Evolutionary conservation across 1,140 invertebrate species (phyloP), one percentile per base, ranked within the genome.

Genomic region (Drosophila repleta): DNA sequence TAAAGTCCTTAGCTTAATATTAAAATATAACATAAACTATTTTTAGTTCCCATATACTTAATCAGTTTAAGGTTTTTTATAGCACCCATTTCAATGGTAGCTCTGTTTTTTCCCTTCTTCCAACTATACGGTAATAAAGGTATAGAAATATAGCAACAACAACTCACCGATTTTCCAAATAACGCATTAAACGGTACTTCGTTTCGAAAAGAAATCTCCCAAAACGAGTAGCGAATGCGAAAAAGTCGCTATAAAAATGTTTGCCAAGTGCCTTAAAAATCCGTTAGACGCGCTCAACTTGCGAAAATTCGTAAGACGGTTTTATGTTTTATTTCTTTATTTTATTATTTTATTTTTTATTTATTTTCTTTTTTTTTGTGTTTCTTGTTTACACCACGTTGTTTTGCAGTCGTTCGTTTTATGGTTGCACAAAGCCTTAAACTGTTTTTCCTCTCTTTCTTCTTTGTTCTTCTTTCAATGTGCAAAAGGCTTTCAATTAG

Each of bases 261-360:
- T 62, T 77, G 67, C 67, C 52, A 58, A 78, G 74, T 79, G 70
- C 53, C 48, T 46, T 45, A 46, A 66, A 83, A 83, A 76, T 83
- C 67, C 80, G 79, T 84, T 83, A 76, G 62, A 71, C 79, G 68
- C 66, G 65, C 75, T 58, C 83, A 79, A 63, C 62, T 83, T 83
- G 76, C 79, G 76, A 79, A 83, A 83, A 84, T 83, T 76, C 67
- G 57, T 79, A 60, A 64, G 76, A 79, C 43, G 72, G 61, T 79
- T 81, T 66, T 62, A 51, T 78, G 62, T 62, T 82, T 82, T 56
- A 77, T 74, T 66, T 41, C 32, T 72, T 67, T 62, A 56, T 71
- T 49, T 45, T 21, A 62, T 43, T 70, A 45, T 18, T 52, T 35
- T 35, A 4, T 35, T 29, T 49, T 56, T 51, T 43, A 37, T 48